Evolutionary conservation across 2,888 invertebrate genomes (phyloP).

Genomic region (Mellilla xanthometata): DNA sequence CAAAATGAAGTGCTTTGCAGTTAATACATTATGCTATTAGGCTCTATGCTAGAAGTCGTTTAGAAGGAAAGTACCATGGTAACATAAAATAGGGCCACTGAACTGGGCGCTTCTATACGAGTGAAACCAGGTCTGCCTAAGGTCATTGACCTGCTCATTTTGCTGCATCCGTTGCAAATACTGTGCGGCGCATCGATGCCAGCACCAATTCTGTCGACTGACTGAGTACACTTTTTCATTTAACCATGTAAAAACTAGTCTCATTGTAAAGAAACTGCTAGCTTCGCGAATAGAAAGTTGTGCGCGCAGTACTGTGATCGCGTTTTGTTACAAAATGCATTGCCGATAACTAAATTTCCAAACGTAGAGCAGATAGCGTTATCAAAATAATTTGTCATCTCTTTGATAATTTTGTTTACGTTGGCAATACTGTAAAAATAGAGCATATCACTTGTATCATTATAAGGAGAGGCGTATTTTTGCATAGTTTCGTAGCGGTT

Average conservation of each 20-base stretch:
- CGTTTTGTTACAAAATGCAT: slow-evolving; percentile 13
- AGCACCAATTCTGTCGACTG: slow-evolving; percentile 70
- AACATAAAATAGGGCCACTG: slow-evolving; percentile 71
- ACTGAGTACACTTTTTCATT: slow-evolving; percentile 59
- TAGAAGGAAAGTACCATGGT: slow-evolving; percentile 41
- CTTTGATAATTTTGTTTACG: neutral
- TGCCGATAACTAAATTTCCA: slow-evolving; percentile 10
- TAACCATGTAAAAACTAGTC: slow-evolving; percentile 61
- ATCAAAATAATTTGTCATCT: neutral
- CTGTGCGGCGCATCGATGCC: slow-evolving; percentile 68
- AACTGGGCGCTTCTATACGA: slow-evolving; percentile 73
- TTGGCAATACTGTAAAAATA: neutral
- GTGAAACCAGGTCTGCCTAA: slow-evolving; percentile 77
- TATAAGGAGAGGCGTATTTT: neutral
- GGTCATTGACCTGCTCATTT: slow-evolving; percentile 80
- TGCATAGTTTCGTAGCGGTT: neutral
- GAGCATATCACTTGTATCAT: neutral
- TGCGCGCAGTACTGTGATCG: slow-evolving; percentile 38
- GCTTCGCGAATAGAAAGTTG: slow-evolving; percentile 58
- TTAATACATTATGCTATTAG: neutral
- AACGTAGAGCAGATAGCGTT: slow-evolving; percentile 3
- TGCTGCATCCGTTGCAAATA: slow-evolving; percentile 82
- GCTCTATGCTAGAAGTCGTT: neutral
- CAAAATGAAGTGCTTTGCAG: no score
- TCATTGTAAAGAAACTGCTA: slow-evolving; percentile 59